Evolutionary conservation across 2,113 vertebrate genomes (phyloP).

Genomic region (Hemibagrus wyckioides): DNA sequence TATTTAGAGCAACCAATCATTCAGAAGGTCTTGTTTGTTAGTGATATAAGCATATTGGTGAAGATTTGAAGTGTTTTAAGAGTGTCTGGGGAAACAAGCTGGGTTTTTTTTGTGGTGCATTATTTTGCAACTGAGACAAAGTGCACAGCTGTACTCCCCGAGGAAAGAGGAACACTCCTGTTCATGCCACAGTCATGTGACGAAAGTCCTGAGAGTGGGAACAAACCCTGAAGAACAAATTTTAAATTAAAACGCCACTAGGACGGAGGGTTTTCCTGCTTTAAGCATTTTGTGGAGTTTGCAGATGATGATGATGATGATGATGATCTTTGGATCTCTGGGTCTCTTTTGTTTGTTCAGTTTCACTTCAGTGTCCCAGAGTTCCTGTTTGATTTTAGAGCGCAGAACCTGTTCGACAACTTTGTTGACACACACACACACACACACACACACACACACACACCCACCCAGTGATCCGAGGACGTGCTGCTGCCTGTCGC

Average conservation of each 20-base stretch:
- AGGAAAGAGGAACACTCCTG: not conserved
- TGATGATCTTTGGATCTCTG: not conserved
- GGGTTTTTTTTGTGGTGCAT: too few species aligned
- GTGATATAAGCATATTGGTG: too few species aligned
- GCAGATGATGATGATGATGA: not conserved
- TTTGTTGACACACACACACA: constrained; percentile 23
- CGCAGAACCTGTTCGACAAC: constrained; percentile 33
- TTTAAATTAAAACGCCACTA: not conserved
- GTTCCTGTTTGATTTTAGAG: not conserved
- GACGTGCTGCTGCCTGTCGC: not conserved
- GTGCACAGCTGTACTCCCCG: not conserved
- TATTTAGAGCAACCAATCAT: too few species aligned
- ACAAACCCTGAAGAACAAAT: not conserved
- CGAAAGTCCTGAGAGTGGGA: not conserved
- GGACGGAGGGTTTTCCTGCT: not conserved
- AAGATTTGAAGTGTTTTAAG: too few species aligned
- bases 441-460: constrained; percentile 8
- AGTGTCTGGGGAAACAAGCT: too few species aligned
- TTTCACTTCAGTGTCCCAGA: not conserved
- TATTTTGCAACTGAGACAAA: too few species aligned
- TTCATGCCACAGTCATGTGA: not conserved
- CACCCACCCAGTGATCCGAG: not conserved
- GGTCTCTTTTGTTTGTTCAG: not conserved
- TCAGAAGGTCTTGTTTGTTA: too few species aligned
- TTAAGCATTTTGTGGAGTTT: not conserved